Base-by-base conservation (phyloP, 92 coral and sea anemone species). In the Parazoanthus swiftii region DNA sequence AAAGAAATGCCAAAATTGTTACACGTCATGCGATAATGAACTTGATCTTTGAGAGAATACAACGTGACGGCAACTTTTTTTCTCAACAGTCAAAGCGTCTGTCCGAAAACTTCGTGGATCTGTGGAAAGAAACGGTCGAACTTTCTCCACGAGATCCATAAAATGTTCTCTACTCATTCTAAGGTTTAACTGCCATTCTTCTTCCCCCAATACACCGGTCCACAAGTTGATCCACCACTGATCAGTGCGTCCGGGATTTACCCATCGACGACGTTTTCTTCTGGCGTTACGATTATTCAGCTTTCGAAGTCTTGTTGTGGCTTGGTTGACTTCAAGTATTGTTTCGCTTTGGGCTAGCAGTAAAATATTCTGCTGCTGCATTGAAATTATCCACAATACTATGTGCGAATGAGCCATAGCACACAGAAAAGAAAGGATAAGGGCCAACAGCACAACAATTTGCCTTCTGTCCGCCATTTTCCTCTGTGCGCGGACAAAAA, bases 11-110 rank as follows among this genome's bases (percentile, higher is more conserved):
- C 89, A 39, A 90, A 85, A 35, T 72, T 86, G 76, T 90, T 90
- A 87, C 92, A 90, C 58, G 90, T 90, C 92, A 86, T 90, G 3
- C 92, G 86, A 63, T 90, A 90, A 15, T 73, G 71, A 42, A 76
- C 86, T 90, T 86, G 92, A 80, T 90, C 92, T 44, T 89, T 89
- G 33, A 89, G 59, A 66, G 43, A 89, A 82, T 82, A 85, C 66
- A 76, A 59, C 25, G 85, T 89, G 26, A 85, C 38, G 10, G 92
- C 92, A 56, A 76, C 92, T n/a, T 72, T 85, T 89, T 85, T 89
- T 89, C 82, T 89, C 91, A 54, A 82, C 88, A 74, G 71, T 81
- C 74, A 83, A n/a, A 63, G 79, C 88, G 80, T 81, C 90, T 25
- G 90, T 14, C 51, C 90, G 90, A 88, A 81, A 88, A 88, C 58